Evolutionary conservation across 2,888 invertebrate genomes (phyloP).

Genomic region (Hetaerina titia): DNA sequence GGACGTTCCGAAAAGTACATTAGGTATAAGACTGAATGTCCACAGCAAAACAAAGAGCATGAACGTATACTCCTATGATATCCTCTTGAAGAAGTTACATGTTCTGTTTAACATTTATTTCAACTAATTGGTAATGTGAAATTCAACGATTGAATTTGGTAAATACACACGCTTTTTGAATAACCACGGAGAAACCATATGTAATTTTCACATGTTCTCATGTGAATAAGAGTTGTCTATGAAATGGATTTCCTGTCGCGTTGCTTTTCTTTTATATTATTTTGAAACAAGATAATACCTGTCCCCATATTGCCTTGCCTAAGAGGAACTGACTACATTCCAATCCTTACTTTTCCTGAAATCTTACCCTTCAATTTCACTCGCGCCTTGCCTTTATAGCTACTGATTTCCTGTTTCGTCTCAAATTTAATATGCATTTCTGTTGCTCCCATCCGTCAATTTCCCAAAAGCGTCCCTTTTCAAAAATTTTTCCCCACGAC

Average conservation of each 20-base stretch:
- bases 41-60: no score
- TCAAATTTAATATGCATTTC: conserved; percentile 26
- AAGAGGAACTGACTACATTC: not conserved
- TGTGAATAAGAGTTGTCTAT: no score
- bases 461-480: not conserved
- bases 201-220: no score
- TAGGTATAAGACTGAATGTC: no score
- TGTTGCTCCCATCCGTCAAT: not conserved
- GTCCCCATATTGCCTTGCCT: not conserved
- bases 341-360: not conserved
- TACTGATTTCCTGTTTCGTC: not conserved
- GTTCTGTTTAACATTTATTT: no score
- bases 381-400: not conserved
- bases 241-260: not conserved
- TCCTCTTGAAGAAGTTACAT: no score
- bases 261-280: not conserved
- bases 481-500: not conserved
- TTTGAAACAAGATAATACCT: not conserved
- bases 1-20: no score
- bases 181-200: no score
- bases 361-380: not conserved
- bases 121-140: no score
- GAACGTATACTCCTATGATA: no score
- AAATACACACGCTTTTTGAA: no score
- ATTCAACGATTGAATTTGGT: no score